Percentiles rank a stretch among this genome's conserved stretches.
Conservation (phyloP, 92 coral and sea anemone genomes). For the Ricordea florida region DNA sequence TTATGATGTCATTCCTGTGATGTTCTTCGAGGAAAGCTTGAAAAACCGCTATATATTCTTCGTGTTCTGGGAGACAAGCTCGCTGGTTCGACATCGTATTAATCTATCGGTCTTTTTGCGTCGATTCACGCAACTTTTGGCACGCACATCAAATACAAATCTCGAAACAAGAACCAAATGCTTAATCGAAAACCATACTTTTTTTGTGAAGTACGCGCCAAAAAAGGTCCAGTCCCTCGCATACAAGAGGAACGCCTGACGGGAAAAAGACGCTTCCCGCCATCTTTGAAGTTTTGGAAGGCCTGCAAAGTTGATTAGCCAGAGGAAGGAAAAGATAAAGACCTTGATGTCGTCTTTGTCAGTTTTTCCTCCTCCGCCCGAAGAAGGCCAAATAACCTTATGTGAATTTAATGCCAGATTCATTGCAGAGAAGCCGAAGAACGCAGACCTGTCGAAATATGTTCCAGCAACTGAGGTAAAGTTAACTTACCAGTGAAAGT, state of each 20-base stretch:
- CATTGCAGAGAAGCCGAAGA: constrained; percentile 62
- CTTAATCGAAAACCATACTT: not conserved
- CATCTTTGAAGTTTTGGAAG: constrained; percentile 10
- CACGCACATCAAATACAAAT: not conserved
- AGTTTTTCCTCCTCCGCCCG: constrained; percentile 81
- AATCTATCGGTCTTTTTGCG: not conserved
- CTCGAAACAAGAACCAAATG: not conserved
- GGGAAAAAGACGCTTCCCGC: constrained; percentile 23
- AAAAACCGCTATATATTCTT: constrained; percentile 58
- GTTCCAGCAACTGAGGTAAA: constrained; percentile 79
- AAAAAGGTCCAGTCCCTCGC: constrained; percentile 30
- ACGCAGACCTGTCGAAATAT: constrained; percentile 74
- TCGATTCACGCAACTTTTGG: not conserved
- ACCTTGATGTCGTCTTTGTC: constrained; percentile 74
- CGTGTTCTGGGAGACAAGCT: constrained; percentile 45
- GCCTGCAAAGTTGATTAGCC: too few species aligned
- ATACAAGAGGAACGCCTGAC: constrained; percentile 5
- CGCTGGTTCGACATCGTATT: constrained; percentile 2
- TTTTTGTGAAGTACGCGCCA: too few species aligned
- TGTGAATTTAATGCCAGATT: constrained; percentile 83
- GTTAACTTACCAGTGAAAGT: too few species aligned
- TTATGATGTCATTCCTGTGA: constrained; percentile 70
- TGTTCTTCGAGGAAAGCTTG: constrained; percentile 85
- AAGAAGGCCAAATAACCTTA: constrained; percentile 71
- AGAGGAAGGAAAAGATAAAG: not conserved